Percentiles rank a stretch among this genome's conserved stretches.
phyloP scores from a whole-genome alignment of 2,797 vertebrate genomes.

The Masticophis lateralis region DNA sequence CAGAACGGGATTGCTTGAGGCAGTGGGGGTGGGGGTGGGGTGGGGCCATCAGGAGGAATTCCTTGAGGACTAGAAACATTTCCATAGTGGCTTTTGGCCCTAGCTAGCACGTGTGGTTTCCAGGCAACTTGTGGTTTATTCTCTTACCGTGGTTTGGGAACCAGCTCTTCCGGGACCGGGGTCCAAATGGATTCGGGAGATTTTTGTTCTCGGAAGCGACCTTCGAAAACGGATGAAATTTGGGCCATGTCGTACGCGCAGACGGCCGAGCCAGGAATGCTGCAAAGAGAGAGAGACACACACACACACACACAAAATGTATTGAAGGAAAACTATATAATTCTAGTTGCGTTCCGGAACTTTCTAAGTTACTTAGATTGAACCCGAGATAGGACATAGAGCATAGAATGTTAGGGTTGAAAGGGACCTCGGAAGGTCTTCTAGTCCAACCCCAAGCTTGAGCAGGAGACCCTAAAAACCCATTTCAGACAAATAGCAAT shows the following conservation, averaged over 20 bases:
- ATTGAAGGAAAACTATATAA: background rate
- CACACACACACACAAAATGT: too few relatives aligned
- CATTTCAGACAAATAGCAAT: too few relatives aligned
- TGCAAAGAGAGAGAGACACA: constrained; percentile 39
- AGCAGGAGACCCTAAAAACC: too few relatives aligned
- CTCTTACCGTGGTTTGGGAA: constrained; percentile 90
- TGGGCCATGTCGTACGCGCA: constrained; percentile 96
- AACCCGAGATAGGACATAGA: too few relatives aligned
- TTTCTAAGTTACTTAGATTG: background rate
- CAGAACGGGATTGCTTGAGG: too few relatives aligned
- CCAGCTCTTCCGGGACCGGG: constrained; percentile 87
- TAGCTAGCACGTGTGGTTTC: background rate
- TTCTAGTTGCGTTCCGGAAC: background rate
- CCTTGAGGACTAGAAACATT: too few relatives aligned
- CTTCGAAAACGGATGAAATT: constrained; percentile 87
- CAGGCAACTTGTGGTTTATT: background rate
- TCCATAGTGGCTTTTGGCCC: background rate
- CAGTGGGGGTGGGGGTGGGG: too few relatives aligned
- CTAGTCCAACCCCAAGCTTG: too few relatives aligned
- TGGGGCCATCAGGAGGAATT: too few relatives aligned
- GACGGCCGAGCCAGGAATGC: constrained; percentile 92
- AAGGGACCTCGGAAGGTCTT: too few relatives aligned
- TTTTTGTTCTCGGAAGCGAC: constrained; percentile 95
- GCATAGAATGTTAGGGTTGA: too few relatives aligned
- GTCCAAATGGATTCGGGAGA: constrained; percentile 96